Base-by-base conservation (phyloP, 1,140 invertebrate species). In the Pygmarrhopalites habei region DNA sequence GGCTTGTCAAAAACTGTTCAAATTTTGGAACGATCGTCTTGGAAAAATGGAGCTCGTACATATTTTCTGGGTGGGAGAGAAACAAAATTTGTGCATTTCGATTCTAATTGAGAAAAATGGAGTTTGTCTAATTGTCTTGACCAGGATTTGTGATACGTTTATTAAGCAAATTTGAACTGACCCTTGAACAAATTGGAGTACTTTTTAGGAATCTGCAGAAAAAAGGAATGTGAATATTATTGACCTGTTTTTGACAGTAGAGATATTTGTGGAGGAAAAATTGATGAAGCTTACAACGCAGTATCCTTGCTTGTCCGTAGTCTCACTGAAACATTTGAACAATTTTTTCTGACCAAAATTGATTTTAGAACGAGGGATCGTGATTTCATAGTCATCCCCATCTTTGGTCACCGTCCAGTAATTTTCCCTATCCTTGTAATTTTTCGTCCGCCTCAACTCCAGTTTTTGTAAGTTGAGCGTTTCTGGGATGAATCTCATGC, bases 1-100 rank as follows among this genome's bases (percentile, higher is more conserved):
- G 39, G 0, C 52, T 7, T 15, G 67, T 69, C 7, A 69, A 21
- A 26, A 65, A 60, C 41, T 69, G 67, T 19, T 69, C 67, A 43
- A 69, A 69, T 19, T 60, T 57, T 14, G 67, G 67, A 21, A 57
- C 25, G 14, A 69, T 23, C 0, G 1, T 2, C 17, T 67, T 62
- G 12, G 52, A 26, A 56, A 59, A 67, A 17, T 56, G 58, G 1
- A 63, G 10, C 1, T n/a, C 12, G 32, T 60, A 69, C 12, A 69
- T 32, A 21, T 69, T 63, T 0, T 57, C 29, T 26, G n/a, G n/a
- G n/a, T n/a, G n/a, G n/a, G n/a, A n/a, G n/a, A n/a, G n/a, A n/a
- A n/a, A n/a, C n/a, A n/a, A n/a, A n/a, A n/a, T n/a, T n/a, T n/a
- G n/a, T n/a, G n/a, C n/a, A n/a, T n/a, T n/a, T n/a, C n/a, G n/a